Evolutionary conservation across 2,888 invertebrate genomes (phyloP).

Genomic region (Lasioglossum figueresi): DNA sequence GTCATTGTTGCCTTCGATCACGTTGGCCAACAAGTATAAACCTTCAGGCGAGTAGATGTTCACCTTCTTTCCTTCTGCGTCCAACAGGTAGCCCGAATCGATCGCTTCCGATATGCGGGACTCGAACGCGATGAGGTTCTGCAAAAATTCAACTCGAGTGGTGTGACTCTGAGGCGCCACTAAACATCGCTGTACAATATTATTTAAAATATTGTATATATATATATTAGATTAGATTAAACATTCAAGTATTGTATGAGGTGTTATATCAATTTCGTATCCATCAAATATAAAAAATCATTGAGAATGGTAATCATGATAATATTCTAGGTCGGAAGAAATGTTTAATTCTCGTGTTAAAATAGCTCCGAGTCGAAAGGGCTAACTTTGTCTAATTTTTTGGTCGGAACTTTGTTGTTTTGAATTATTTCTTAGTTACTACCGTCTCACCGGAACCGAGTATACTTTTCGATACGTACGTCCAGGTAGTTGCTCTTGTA

Average conservation of each 20-base stretch:
- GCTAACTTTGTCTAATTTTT: background rate
- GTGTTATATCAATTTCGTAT: too few species aligned
- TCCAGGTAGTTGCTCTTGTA: constrained; percentile 78
- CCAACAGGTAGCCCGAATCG: constrained; percentile 77
- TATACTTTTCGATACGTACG: constrained; percentile 59
- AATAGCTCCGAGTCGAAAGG: too few species aligned
- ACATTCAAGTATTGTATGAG: too few species aligned
- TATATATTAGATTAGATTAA: too few species aligned
- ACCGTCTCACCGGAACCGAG: background rate
- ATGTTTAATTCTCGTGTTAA: too few species aligned
- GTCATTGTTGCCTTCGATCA: constrained; percentile 85
- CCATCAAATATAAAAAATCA: too few species aligned
- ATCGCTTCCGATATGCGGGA: constrained; percentile 77
- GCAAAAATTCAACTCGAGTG: background rate
- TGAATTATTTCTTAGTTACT: background rate
- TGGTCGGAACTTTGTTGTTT: background rate
- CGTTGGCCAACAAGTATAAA: constrained; percentile 85
- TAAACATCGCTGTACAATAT: too few species aligned
- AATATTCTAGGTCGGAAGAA: too few species aligned
- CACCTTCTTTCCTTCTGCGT: constrained; percentile 74
- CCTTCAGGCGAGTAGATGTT: constrained; percentile 84
- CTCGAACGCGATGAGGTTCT: constrained; percentile 77
- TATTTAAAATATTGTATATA: too few species aligned
- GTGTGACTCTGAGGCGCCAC: too few species aligned
- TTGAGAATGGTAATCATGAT: too few species aligned